Percentiles rank a stretch among this genome's conserved stretches.
Evolutionary conservation across 2,113 vertebrate species (phyloP).

Genomic region (Casuarius casuarius): DNA sequence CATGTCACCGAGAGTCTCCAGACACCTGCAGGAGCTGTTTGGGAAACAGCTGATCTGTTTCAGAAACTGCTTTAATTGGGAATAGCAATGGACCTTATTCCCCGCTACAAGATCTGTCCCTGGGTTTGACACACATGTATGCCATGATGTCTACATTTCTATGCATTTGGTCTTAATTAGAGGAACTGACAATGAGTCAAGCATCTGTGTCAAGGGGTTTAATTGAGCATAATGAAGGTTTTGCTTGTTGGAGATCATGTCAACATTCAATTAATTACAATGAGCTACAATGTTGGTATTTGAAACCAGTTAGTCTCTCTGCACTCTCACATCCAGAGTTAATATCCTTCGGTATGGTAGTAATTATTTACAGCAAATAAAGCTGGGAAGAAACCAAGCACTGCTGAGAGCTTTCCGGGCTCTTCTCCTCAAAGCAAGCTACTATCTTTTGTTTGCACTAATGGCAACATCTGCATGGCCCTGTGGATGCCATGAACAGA

Average conservation of each 20-base stretch:
- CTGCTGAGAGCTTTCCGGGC: neutral
- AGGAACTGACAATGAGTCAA: neutral
- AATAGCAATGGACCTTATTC: neutral
- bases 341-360: neutral
- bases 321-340: neutral
- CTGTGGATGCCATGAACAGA: neutral
- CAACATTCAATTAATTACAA: slow-evolving; percentile 39
- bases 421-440: neutral
- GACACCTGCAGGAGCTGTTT: neutral
- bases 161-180: neutral
- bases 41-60: neutral
- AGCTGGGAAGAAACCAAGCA: neutral
- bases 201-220: slow-evolving; percentile 10
- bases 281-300: neutral
- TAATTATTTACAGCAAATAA: slow-evolving; percentile 24
- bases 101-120: neutral
- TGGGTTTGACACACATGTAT: neutral
- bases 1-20: neutral
- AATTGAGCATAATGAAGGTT: slow-evolving; percentile 10
- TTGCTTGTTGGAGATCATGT: slow-evolving; percentile 22
- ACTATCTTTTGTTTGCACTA: neutral
- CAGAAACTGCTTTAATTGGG: neutral
- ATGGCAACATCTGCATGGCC: neutral
- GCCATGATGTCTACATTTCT: neutral
- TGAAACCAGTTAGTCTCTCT: neutral